Evolutionary conservation across 2,888 invertebrate genomes (phyloP), one percentile per base, ranked within the genome.

Genomic region (Carterocephalus palaemon): DNA sequence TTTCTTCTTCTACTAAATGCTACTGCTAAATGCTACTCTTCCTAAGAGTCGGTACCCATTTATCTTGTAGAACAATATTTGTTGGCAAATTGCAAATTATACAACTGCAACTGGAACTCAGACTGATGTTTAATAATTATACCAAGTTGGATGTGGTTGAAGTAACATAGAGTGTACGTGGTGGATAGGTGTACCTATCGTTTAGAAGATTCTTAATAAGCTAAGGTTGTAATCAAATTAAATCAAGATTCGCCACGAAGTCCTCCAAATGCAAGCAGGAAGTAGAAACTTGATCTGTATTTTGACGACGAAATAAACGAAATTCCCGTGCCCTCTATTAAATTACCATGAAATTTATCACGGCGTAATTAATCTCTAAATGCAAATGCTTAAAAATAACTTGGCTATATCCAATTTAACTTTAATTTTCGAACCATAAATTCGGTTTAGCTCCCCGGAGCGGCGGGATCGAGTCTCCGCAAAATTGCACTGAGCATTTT

Each of bases 351-450:
- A 69, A 67, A 65, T 62, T 68, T 54, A 66, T 70, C 66, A 61
- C 54, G 52, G 26, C 56, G 63, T 70, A 70, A 75, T 77, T 70
- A 75, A 72, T 70, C 57, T 61, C 63, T 65, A 68, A 77, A 82
- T 76, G 72, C 65, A 74, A 79, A 80, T 75, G 60, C 56, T 75
- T 69, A 75, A 80, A 78, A 79, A 79, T 80, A 79, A 68, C 79
- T 63, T 65, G 55, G 69, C 60, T 65, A 77, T 73, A 79, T 79
- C 75, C 81, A 82, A 83, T 86, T 83, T 84, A 75, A 77, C 75
- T 82, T 82, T 80, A 83, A 84, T 84, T 84, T 85, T 78, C 73
- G 69, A 75, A 79, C 69, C 80, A 78, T 78, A 82, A 85, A 84
- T 82, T 84, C 69, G 70, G 78, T 85, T 85, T 81, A 77, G 79